Conservation (phyloP, 2,797 vertebrate species). For the Centropyge bicolor region DNA sequence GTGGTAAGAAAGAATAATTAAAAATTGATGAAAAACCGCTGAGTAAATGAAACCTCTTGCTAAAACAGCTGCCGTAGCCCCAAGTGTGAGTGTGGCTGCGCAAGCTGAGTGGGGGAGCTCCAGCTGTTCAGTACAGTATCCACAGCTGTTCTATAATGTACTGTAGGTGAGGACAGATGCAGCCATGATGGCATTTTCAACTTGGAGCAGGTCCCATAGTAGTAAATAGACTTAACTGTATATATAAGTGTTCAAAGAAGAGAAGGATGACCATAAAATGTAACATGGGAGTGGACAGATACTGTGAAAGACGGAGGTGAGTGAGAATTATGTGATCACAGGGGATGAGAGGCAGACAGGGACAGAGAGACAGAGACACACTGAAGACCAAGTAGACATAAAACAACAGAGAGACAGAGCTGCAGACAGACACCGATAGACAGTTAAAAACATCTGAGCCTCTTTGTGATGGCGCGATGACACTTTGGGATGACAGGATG, state of each 20-base stretch:
- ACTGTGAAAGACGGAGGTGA: background rate
- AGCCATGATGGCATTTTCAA: background rate
- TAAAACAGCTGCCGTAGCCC: constrained; percentile 54
- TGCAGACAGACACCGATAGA: constrained; percentile 53
- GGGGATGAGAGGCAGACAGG: constrained; percentile 20
- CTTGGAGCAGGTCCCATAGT: background rate
- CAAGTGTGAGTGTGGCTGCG: constrained; percentile 26
- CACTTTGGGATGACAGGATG: constrained; percentile 48
- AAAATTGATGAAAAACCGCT: constrained; percentile 58
- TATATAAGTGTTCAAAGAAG: constrained; percentile 13
- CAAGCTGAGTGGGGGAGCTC: constrained; percentile 21
- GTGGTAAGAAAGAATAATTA: constrained; percentile 25
- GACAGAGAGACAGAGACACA: constrained; percentile 47
- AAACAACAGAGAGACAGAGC: constrained; percentile 41
- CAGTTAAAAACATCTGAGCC: constrained; percentile 61
- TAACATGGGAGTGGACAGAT: constrained; percentile 4
- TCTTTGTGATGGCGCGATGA: constrained; percentile 46
- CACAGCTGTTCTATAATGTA: constrained; percentile 29
- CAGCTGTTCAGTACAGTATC: constrained; percentile 44
- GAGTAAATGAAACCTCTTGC: constrained; percentile 51
- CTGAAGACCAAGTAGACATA: constrained; percentile 36
- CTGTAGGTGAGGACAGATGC: background rate
- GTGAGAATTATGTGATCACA: background rate
- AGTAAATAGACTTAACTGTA: background rate
- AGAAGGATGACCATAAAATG: constrained; percentile 10